These are phyloP conservation scores for Branchellion lobata DNA, from an alignment of 2,888 invertebrate genomes.

Conservation along the genomic window DNA sequence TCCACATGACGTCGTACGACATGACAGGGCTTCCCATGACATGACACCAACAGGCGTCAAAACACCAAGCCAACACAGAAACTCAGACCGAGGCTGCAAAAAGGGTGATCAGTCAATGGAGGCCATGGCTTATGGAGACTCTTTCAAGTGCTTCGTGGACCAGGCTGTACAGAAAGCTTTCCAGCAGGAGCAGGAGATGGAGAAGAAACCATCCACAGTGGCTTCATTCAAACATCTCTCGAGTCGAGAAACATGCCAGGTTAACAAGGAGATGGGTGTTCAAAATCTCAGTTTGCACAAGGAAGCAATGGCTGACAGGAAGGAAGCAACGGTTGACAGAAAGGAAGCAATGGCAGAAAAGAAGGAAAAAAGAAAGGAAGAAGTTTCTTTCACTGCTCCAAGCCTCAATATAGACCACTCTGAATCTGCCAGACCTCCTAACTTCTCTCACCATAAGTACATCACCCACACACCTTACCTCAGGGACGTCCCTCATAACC, in stretches of 20 bases:
- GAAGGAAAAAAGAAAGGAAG: too few relatives aligned
- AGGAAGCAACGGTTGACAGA: neutral
- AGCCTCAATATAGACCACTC: too few relatives aligned
- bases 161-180: slow-evolving; percentile 24
- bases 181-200: slow-evolving; percentile 8
- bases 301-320: neutral
- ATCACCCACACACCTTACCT: neutral
- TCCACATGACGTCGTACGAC: too few relatives aligned
- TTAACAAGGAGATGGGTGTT: neutral
- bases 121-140: neutral
- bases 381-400: too few relatives aligned
- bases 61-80: neutral
- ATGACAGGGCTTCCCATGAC: too few relatives aligned
- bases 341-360: too few relatives aligned
- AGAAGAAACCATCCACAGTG: neutral
- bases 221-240: neutral
- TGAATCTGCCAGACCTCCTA: too few relatives aligned
- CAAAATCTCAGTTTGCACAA: neutral
- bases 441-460: too few relatives aligned
- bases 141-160: slow-evolving; percentile 23
- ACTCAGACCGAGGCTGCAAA: neutral
- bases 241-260: neutral
- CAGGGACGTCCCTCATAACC: neutral
- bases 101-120: neutral
- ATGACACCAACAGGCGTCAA: neutral